Evolutionary conservation across 1,140 invertebrate species (phyloP).

Genomic region (Lineus longissimus): DNA sequence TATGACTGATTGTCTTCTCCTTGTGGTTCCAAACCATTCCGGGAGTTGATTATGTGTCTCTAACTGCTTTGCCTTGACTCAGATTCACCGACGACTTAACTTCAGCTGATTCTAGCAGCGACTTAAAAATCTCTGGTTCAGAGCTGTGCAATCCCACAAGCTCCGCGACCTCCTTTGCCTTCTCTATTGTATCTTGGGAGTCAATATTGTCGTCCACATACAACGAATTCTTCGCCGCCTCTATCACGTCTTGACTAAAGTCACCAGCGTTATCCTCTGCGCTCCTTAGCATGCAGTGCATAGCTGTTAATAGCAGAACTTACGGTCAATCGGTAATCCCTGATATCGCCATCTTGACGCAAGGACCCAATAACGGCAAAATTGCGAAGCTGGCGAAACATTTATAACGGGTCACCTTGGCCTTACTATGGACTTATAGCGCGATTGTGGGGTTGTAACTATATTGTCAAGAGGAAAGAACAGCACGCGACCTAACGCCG

Average conservation of each 20-base stretch:
- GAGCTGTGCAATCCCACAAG: neutral
- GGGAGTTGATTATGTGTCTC: neutral
- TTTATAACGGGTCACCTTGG: too few relatives aligned
- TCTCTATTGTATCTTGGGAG: neutral
- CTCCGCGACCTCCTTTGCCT: neutral
- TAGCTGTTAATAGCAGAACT: neutral
- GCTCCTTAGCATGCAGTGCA: neutral
- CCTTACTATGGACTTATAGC: too few relatives aligned
- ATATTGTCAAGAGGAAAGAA: too few relatives aligned
- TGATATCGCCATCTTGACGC: neutral
- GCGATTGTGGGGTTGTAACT: too few relatives aligned
- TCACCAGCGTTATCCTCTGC: neutral
- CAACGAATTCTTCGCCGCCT: neutral
- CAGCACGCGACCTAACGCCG: too few relatives aligned
- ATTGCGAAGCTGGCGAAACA: too few relatives aligned
- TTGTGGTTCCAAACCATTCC: conserved; percentile 1
- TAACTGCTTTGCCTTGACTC: too few relatives aligned
- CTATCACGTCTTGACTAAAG: neutral
- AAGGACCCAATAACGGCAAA: too few relatives aligned
- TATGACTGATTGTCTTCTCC: neutral
- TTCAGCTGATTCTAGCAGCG: neutral
- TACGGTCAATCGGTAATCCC: neutral
- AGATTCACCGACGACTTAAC: neutral
- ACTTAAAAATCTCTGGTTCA: neutral
- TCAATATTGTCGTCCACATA: neutral